Evolutionary conservation across 2,113 vertebrate genomes (phyloP), one percentile per base, ranked within the genome.

Genomic region (Alexandromys fortis): DNA sequence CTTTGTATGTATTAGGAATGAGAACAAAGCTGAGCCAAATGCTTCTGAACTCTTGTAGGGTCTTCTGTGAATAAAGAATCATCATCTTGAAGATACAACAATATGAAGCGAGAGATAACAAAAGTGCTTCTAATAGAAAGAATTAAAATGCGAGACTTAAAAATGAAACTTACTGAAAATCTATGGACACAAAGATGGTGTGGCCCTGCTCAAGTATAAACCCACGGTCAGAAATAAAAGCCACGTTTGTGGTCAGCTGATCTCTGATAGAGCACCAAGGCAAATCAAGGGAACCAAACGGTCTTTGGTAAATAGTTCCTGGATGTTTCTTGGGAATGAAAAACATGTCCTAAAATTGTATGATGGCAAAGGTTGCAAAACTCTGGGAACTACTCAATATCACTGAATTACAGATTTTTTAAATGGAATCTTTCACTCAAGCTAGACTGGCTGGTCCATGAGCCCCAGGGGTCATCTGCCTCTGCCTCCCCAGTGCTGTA

Each of bases 111-210:
- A 89, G 5, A 78, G 33, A 85, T 12, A 30, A 55, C 14, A 1
- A 61, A 90, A 95, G n/a, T 14, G 35, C n/a, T 92, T 68, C 55
- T 75, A 67, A 72, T 16, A 47, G 52, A 58, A 68, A 83, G 30
- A 77, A 72, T 65, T 61, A 68, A 86, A 78, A 65, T 28, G 21
- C 3, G 77, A 72, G 14, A 77, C 83, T 93, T 85, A 42, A 67
- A 96, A 67, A 86, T 28, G 30, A 93, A 83, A 72, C 9, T 38
- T 93, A 38, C n/a, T 73, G 70, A 58, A 96, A 82, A 58, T 5
- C 42, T 95, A 72, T 7, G 65, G 65, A 72, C 68, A 73, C n/a
- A 70, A 95, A 88, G 47, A 55, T 14, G 16, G 35, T 77, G 35
- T 83, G 30, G 21, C 45, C 21, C 7, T 47, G 7, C 12, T 13